Conservation (phyloP, 2,888 invertebrate species). For the Eupelmus urozonus region DNA sequence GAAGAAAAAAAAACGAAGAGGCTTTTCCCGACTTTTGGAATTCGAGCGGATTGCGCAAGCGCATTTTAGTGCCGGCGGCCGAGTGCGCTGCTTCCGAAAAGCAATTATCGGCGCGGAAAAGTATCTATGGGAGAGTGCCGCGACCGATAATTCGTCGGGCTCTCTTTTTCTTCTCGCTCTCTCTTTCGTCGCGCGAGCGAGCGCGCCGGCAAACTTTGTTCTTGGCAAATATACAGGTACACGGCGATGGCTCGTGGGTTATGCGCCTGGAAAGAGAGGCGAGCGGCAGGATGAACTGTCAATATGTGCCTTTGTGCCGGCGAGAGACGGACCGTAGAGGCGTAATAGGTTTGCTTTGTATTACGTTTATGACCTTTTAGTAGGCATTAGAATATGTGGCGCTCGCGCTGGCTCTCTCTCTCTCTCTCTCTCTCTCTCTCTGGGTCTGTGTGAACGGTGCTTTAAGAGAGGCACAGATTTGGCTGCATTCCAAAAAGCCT, state of each 20-base stretch:
- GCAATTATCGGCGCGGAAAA: no score
- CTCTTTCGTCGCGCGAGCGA: neutral
- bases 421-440: no score
- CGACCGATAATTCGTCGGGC: no score
- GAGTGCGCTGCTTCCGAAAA: neutral
- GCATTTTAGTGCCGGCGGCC: no score
- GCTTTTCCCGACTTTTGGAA: no score
- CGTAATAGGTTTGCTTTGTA: constrained; percentile 49
- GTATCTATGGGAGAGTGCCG: neutral
- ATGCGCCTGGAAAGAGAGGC: neutral
- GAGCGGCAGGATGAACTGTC: constrained; percentile 26
- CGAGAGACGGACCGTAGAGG: no score
- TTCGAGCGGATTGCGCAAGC: neutral
- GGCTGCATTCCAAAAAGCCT: constrained; percentile 34
- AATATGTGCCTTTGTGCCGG: constrained; percentile 32
- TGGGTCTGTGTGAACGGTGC: neutral
- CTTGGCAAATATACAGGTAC: constrained; percentile 25
- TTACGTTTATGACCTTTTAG: constrained; percentile 47
- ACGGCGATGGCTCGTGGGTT: no score
- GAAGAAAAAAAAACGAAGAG: no score
- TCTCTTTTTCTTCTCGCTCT: neutral
- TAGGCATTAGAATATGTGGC: constrained; percentile 35
- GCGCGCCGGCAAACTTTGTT: constrained; percentile 27
- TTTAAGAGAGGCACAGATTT: neutral
- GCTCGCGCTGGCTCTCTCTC: no score